Evolutionary conservation across 2,797 vertebrate species (phyloP).

Genomic region (Simalia tracyae): DNA sequence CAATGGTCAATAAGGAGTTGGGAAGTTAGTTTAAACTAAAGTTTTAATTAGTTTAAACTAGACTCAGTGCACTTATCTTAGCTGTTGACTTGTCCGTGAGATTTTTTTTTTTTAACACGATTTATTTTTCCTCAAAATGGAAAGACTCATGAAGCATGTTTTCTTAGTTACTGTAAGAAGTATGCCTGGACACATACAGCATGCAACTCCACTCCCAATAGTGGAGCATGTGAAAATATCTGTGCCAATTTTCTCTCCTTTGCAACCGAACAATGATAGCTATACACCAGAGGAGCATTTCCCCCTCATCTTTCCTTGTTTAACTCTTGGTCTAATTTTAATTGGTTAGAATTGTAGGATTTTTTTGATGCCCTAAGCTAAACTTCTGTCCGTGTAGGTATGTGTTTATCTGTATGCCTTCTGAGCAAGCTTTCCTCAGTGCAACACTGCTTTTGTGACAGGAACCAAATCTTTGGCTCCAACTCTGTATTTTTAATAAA

Average conservation of each 20-base stretch:
- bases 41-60: constrained; percentile 2
- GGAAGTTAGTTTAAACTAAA: constrained; percentile 2
- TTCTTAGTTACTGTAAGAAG: constrained; percentile 16
- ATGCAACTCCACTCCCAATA: not conserved
- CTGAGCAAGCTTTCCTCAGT: not conserved
- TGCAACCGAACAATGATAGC: constrained; percentile 20
- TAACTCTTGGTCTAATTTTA: constrained; percentile 8
- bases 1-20: not conserved
- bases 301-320: not conserved
- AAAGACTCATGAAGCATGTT: constrained; percentile 27
- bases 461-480: constrained; percentile 31
- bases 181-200: not conserved
- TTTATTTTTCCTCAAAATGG: not conserved
- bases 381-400: not conserved
- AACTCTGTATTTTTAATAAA: not conserved
- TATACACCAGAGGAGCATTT: not conserved
- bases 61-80: not conserved
- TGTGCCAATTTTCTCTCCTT: not conserved
- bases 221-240: not conserved
- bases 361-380: not conserved
- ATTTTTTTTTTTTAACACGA: not conserved
- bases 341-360: constrained; percentile 4
- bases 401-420: not conserved
- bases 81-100: not conserved
- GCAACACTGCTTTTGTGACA: constrained; percentile 12